phyloP scores from a whole-genome alignment of 2,888 invertebrate species.

The Chaetoderma sp. region DNA sequence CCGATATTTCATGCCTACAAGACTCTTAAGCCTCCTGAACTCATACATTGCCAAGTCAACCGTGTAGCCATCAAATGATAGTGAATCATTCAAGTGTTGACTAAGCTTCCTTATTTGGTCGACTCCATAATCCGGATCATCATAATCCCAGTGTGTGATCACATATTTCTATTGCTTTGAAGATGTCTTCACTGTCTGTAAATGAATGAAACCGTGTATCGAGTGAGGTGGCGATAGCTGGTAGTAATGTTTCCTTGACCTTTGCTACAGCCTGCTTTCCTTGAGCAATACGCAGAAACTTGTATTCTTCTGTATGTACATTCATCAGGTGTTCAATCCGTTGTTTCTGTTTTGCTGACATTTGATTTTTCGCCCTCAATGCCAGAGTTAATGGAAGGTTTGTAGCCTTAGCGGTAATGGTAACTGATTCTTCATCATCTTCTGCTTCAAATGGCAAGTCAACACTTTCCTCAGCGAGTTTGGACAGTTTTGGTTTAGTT shows the following conservation, averaged over 20 bases:
- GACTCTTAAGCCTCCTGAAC: neutral
- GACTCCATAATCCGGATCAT: neutral
- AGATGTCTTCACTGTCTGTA: neutral
- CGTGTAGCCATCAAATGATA: neutral
- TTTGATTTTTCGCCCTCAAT: neutral
- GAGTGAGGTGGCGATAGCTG: neutral
- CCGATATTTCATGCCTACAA: neutral
- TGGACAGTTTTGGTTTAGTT: neutral
- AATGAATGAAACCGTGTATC: neutral
- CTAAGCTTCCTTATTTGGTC: neutral
- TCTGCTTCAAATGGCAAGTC: neutral
- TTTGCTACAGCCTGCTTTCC: neutral
- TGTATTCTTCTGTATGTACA: neutral
- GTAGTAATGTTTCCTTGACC: neutral
- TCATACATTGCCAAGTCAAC: neutral
- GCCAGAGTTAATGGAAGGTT: neutral
- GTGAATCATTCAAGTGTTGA: neutral
- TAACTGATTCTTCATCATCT: neutral
- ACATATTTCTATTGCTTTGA: neutral
- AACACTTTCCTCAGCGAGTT: neutral
- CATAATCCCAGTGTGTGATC: conserved; percentile 2
- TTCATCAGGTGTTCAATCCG: neutral
- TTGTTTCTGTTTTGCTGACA: neutral
- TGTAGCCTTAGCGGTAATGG: neutral
- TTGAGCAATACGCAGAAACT: neutral